Base-by-base conservation (phyloP, 1,140 invertebrate species). In the Pygmarrhopalites habei region DNA sequence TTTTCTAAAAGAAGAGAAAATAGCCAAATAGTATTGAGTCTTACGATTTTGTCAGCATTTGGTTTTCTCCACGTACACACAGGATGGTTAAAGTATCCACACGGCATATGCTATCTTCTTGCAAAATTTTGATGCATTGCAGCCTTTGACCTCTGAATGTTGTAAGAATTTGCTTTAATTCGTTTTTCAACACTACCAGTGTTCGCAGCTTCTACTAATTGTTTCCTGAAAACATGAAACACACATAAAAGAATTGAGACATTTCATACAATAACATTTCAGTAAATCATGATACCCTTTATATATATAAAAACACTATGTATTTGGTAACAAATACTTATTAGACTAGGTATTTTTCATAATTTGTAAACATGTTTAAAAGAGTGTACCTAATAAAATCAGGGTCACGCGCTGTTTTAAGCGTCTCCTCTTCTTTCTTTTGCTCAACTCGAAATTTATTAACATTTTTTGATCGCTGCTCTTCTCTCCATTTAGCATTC, bases 121-220 rank as follows among this genome's bases (percentile, higher is more conserved):
- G 84, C 84, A 80, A 89, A 89, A 77, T 88, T 84, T 17, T 79
- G 78, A 72, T 85, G 79, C 86, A 89, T 88, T 23, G 83, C 77
- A 32, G 74, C 71, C 15, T 78, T 78, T 1, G 81, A 82, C 62
- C 86, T 78, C 74, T 92, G 89, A 58, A 90, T 87, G 71, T 87
- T 89, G 73, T 90, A 88, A 21, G 86, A 81, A 73, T 90, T 92
- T 23, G 87, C 81, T 71, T 85, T 88, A 44, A 92, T 86, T 72
- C 89, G 79, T 64, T 85, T 82, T 72, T 86, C 87, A 1, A 91
- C 81, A 19, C 83, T 85, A 26, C 80, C 78, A 32, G 79, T 77
- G 66, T 82, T 81, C 1, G 83, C 82, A 57, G 84, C 85, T 68
- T 82, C 81, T 12, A 82, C 76, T 43, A 91, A 75, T 77, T 90